Base-by-base conservation (phyloP, 2,888 invertebrate species). In the Synergus laeviventris region DNA sequence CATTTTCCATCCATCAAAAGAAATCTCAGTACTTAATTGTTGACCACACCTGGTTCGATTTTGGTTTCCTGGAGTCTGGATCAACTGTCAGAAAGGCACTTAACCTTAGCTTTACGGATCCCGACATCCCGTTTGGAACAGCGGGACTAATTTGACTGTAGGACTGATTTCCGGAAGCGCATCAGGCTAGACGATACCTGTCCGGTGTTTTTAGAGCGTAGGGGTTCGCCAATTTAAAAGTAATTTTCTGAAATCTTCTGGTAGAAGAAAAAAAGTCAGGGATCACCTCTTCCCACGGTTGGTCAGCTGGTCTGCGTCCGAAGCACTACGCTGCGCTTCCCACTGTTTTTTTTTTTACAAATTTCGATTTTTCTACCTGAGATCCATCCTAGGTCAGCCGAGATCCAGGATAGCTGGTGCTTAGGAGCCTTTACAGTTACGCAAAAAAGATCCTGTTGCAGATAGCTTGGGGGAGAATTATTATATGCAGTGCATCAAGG, bases 231-330 rank as follows among this genome's bases (percentile, higher is more conserved):
- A 89, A 90, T 90, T 89, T 89, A 86, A 87, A 89, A 88, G 85
- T 85, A 89, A 90, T 90, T 87, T 89, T 86, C 87, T 87, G 79
- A 75, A 81, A 83, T 86, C 82, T 84, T 82, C 81, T 54, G 70
- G 74, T 73, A 66, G 75, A 76, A 82, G 76, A 79, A 78, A 82
- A 78, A 81, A 49, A 62, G 73, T 74, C 45, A 74, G 74, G 64
- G 76, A 84, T 81, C 83, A 84, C 83, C 82, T 81, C 86, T 90
- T 90, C 90, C 91, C 91, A 90, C 90, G 90, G 86, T 85, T 88
- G 90, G 90, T 90, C 90, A 91, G 90, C 90, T 91, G 90, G 90
- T 87, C 87, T 88, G 81, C 89, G 87, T 81, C 83, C 83, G 77
- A 78, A 81, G 82, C 81, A 83, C 83, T 73, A 49, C 66, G 64